A percentile compares a stretch with the other conserved stretches of the same genome.
Conservation (phyloP, 2,888 invertebrate genomes). For the Drosophila atroscutellata region DNA sequence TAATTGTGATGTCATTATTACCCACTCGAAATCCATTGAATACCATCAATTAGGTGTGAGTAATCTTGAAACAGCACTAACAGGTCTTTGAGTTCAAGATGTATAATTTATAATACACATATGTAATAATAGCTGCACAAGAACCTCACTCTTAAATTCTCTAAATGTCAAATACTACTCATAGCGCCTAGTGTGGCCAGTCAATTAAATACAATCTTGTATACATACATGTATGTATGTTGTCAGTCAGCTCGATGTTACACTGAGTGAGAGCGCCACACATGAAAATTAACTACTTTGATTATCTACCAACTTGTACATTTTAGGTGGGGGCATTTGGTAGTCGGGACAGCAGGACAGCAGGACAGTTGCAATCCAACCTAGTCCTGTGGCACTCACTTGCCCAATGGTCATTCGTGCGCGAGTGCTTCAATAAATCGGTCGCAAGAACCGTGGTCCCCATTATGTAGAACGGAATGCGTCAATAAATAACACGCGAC, state of each 20-base stretch:
- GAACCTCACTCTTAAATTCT: slow-evolving; percentile 4
- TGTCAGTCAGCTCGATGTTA: not conserved
- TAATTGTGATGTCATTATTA: slow-evolving; percentile 27
- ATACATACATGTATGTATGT: not conserved
- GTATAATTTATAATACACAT: not conserved
- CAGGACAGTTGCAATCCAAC: slow-evolving; percentile 29
- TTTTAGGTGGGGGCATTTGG: slow-evolving; percentile 6
- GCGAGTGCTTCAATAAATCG: slow-evolving; percentile 57
- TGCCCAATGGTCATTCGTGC: slow-evolving; percentile 64
- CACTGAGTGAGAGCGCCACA: slow-evolving; percentile 39
- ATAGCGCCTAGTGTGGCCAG: slow-evolving; percentile 5
- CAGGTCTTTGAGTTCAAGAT: not conserved
- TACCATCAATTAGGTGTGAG: not conserved
- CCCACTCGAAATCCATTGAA: slow-evolving; percentile 1
- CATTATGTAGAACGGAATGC: slow-evolving; percentile 34
- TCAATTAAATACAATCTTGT: slow-evolving; percentile 8
- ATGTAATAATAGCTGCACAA: slow-evolving; percentile 1
- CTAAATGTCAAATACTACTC: slow-evolving; percentile 9
- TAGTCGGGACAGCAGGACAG: slow-evolving; percentile 8
- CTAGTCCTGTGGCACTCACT: slow-evolving; percentile 20
- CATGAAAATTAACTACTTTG: slow-evolving; percentile 46
- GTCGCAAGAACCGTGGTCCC: slow-evolving; percentile 38
- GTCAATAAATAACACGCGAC: slow-evolving; percentile 51
- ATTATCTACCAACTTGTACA: slow-evolving; percentile 25
- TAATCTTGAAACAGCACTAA: not conserved